phyloP scores from a whole-genome alignment of 2,797 vertebrate genomes.

The Ptychadena robeensis region DNA sequence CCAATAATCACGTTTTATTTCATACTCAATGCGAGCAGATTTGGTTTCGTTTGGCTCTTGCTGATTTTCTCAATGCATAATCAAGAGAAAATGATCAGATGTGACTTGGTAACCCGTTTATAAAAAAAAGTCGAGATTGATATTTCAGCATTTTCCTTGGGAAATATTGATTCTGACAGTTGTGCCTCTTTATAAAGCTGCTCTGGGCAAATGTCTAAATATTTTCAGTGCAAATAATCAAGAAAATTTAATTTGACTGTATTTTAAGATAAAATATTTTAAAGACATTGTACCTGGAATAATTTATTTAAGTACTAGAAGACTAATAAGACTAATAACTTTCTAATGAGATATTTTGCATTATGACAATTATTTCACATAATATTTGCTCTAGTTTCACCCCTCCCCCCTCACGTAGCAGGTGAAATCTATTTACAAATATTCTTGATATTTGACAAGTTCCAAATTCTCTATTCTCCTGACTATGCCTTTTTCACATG shows the following conservation, averaged over 20 bases:
- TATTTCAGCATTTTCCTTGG: not conserved
- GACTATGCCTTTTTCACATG: too few relatives aligned
- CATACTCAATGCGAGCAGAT: slow-evolving; percentile 27
- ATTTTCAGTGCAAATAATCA: not conserved
- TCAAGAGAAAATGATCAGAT: slow-evolving; percentile 27
- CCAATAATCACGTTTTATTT: slow-evolving; percentile 50
- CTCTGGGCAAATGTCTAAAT: not conserved
- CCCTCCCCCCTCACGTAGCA: too few relatives aligned
- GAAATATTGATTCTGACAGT: not conserved
- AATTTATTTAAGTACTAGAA: too few relatives aligned
- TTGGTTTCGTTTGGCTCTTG: slow-evolving; percentile 21
- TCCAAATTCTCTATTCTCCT: too few relatives aligned
- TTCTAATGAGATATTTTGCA: too few relatives aligned
- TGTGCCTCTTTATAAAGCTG: not conserved
- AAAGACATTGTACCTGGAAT: too few relatives aligned
- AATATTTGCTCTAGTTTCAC: too few relatives aligned
- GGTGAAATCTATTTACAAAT: too few relatives aligned
- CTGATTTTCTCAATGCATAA: slow-evolving; percentile 58
- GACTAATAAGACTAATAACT: not conserved
- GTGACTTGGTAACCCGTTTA: slow-evolving; percentile 1
- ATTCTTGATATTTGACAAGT: too few relatives aligned
- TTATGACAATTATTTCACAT: too few relatives aligned
- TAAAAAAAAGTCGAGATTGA: not conserved
- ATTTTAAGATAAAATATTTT: too few relatives aligned
- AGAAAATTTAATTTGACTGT: too few relatives aligned